A percentile compares a stretch with the other conserved stretches of the same genome.
Evolutionary conservation across 2,113 vertebrate species (phyloP).

Genomic region (Illadopsis cleaveri): DNA sequence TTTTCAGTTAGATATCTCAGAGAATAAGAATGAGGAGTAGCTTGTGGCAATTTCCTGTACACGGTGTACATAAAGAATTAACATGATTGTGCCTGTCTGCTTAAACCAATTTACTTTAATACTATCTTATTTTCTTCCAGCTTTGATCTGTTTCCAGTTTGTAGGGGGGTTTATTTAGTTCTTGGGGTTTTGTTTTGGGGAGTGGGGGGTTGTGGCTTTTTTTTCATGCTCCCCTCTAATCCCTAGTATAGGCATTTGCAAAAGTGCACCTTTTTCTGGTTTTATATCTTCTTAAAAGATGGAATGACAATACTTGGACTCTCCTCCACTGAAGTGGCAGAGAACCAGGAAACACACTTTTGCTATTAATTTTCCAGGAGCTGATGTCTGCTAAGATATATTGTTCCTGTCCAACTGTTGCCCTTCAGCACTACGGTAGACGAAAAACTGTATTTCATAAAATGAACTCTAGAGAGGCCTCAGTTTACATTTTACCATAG

Average conservation of each 20-base stretch:
- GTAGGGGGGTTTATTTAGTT: background rate
- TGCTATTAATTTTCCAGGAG: background rate
- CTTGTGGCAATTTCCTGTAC: background rate
- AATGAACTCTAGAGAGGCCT: background rate
- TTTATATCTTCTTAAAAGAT: background rate
- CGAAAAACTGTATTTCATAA: background rate
- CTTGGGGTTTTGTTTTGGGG: background rate
- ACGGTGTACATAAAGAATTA: background rate
- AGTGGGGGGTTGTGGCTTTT: rapidly evolving
- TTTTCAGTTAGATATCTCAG: background rate
- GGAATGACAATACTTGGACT: background rate
- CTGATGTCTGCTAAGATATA: background rate
- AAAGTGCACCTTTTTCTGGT: background rate
- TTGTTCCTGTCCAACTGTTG: background rate
- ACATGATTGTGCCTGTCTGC: background rate
- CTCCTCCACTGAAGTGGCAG: background rate
- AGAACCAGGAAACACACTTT: background rate
- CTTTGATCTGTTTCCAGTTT: background rate
- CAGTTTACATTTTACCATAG: background rate
- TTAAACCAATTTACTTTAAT: background rate
- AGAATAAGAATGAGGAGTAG: background rate
- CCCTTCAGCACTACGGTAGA: background rate
- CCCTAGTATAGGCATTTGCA: background rate
- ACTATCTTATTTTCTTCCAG: background rate
- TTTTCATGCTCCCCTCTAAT: background rate